Conservation (phyloP, 2,113 vertebrate genomes). For the Toxotes chatareus region DNA sequence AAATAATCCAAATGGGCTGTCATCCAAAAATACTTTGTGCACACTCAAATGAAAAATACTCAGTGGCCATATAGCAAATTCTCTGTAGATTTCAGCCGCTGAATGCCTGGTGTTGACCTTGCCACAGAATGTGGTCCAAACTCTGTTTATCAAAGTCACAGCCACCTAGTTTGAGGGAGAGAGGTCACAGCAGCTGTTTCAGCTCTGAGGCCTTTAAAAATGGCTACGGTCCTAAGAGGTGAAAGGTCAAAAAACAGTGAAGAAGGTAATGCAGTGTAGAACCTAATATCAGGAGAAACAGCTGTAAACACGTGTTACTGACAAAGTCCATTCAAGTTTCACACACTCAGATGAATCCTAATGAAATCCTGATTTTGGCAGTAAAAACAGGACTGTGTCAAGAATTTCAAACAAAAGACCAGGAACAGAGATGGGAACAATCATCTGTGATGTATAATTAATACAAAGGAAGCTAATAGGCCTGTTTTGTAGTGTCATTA, state of each 20-base stretch:
- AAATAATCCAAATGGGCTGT: not conserved
- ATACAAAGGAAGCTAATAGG: conserved; percentile 38
- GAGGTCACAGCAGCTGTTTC: conserved; percentile 48
- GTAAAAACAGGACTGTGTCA: not conserved
- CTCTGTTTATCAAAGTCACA: conserved; percentile 65
- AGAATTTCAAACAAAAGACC: not conserved
- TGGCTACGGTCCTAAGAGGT: not conserved
- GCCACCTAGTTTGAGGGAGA: conserved; percentile 52
- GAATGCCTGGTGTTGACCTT: conserved; percentile 35
- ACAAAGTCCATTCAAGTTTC: not conserved
- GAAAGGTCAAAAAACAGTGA: not conserved
- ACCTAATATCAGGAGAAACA: not conserved
- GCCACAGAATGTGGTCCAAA: conserved; percentile 19
- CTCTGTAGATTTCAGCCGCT: not conserved
- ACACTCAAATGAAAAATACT: not conserved
- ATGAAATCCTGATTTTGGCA: too few relatives aligned
- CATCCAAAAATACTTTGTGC: not conserved
- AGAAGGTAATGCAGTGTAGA: conserved; percentile 19
- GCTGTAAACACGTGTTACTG: not conserved
- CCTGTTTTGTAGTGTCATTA: conserved; percentile 56
- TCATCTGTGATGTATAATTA: conserved; percentile 18
- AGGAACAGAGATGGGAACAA: not conserved
- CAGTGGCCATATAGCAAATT: not conserved
- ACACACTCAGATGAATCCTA: not conserved
- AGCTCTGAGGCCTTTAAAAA: conserved; percentile 1